Conservation (phyloP, 2,888 invertebrate species). For the Parthenolecanium corni region DNA sequence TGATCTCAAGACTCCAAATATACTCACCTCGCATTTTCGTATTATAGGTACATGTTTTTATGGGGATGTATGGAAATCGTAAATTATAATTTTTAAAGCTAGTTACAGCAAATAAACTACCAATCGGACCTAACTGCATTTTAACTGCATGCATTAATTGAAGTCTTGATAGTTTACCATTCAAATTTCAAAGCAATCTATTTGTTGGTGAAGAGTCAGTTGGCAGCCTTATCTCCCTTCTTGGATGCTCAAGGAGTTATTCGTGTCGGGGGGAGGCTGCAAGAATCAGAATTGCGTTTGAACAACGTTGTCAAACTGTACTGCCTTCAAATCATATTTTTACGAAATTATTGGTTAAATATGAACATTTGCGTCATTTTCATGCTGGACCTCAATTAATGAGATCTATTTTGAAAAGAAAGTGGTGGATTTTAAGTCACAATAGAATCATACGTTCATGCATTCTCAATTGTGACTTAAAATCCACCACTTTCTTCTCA, state of each 20-base stretch:
- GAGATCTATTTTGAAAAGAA: background rate
- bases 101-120: no score
- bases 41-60: no score
- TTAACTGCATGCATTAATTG: no score
- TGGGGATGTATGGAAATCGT: no score
- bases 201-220: background rate
- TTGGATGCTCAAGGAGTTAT: conserved; percentile 30
- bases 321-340: conserved; percentile 23
- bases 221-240: conserved; percentile 29
- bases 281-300: conserved; percentile 16
- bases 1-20: no score
- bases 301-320: conserved; percentile 30
- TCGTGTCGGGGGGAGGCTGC: conserved; percentile 32
- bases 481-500: background rate
- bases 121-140: no score
- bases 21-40: no score
- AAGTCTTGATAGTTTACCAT: no score
- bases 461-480: background rate
- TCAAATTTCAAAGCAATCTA: no score
- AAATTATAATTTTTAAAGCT: no score
- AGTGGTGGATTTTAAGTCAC: background rate
- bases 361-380: conserved; percentile 30
- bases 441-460: background rate
- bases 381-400: conserved; percentile 30
- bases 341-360: conserved; percentile 25